Evolutionary conservation across 2,797 vertebrate genomes (phyloP).

Genomic region (Helicolenus hilgendorfi): DNA sequence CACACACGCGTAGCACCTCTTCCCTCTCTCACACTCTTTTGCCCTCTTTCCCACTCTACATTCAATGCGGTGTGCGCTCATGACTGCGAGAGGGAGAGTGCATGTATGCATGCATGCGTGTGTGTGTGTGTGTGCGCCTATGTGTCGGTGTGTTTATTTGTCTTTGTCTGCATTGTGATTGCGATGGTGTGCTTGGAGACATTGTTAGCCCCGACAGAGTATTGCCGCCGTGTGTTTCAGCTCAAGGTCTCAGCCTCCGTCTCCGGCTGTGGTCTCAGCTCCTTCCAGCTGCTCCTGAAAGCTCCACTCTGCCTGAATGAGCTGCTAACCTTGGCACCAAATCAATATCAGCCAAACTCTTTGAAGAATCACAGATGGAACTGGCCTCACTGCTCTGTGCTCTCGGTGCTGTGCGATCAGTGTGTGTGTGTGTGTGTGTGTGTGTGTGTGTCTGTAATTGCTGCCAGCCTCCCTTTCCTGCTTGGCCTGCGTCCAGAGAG

Average conservation of each 20-base stretch:
- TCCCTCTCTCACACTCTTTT: constrained; percentile 82
- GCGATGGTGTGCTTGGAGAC: constrained; percentile 82
- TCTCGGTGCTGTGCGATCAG: constrained; percentile 75
- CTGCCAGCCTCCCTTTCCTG: constrained; percentile 78
- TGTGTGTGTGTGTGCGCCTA: neutral
- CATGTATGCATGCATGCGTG: constrained; percentile 12
- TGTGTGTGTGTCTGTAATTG: constrained; percentile 78
- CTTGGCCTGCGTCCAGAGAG: constrained; percentile 80
- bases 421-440: constrained; percentile 6
- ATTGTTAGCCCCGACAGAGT: constrained; percentile 85
- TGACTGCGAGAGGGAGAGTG: constrained; percentile 29
- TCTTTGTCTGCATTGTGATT: constrained; percentile 81
- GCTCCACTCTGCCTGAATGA: constrained; percentile 91
- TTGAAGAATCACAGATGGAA: constrained; percentile 94
- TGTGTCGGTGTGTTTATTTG: constrained; percentile 80
- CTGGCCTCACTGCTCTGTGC: constrained; percentile 83
- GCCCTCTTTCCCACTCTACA: constrained; percentile 77
- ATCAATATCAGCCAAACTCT: constrained; percentile 94
- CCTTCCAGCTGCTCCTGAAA: constrained; percentile 91
- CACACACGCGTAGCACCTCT: constrained; percentile 60
- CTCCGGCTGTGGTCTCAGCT: constrained; percentile 90
- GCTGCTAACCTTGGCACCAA: constrained; percentile 93
- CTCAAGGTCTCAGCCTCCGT: constrained; percentile 91
- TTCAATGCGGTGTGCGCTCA: constrained; percentile 58
- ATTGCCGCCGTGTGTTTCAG: constrained; percentile 85